These are phyloP conservation scores for Phocides pigmalion DNA, from an alignment of 1,140 invertebrate genomes.

Conservation along the genomic window DNA sequence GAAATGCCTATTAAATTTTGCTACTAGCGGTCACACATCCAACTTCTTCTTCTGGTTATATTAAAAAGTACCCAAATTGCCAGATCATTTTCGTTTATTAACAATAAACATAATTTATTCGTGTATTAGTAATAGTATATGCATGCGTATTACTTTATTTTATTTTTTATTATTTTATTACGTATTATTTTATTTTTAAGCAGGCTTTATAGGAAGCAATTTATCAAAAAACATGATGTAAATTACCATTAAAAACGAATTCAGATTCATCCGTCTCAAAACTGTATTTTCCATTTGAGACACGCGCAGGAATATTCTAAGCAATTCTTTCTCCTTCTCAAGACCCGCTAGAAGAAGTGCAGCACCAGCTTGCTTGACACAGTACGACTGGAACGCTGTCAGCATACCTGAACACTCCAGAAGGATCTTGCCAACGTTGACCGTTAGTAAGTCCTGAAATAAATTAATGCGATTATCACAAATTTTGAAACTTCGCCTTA, in stretches of 20 bases:
- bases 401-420: conserved; percentile 96
- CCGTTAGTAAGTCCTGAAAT: conserved; percentile 91
- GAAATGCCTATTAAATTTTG: no score
- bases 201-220: not conserved
- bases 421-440: conserved; percentile 96
- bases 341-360: conserved; percentile 94
- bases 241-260: conserved; percentile 97
- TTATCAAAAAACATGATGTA: not conserved
- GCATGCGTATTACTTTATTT: no score
- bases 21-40: no score
- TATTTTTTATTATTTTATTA: no score
- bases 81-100: no score
- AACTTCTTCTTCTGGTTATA: no score
- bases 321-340: conserved; percentile 97
- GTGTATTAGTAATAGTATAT: no score
- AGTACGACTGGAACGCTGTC: conserved; percentile 97
- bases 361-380: conserved; percentile 95
- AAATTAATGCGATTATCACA: no score
- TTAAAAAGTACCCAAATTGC: no score
- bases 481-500: no score
- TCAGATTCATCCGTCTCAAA: conserved; percentile 96
- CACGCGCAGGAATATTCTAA: conserved; percentile 96
- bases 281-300: conserved; percentile 98
- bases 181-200: no score
- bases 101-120: no score